Evolutionary conservation across 2,113 vertebrate species (phyloP), one percentile per base, ranked within the genome.

Genomic region (Spizaetus ornatus): DNA sequence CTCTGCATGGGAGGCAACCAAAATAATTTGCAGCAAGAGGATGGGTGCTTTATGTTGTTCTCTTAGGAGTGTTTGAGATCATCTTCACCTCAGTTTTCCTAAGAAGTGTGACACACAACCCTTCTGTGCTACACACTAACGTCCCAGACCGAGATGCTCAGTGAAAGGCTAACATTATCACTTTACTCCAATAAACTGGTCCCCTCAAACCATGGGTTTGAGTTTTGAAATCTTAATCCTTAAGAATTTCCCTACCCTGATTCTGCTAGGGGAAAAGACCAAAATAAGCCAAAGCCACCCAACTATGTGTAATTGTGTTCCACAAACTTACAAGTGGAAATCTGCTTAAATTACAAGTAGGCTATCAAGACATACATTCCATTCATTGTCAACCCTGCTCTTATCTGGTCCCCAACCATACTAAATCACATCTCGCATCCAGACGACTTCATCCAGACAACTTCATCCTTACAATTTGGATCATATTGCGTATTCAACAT

Each of bases 241-340:
- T 21, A 74, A 71, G 13, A 47, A 56, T 67, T 50, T 83, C 23
- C 23, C 32, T 81, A 45, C 16, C 3, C 40, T 55, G 5, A 38
- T 77, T 56, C 56, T 69, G 32, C 56, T 29, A 34, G 14, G 36
- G 27, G n/a, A 71, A 79, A 90, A 77, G n/a, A 58, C 21, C 34
- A 89, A 72, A 67, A 50, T 45, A 94, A 93, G 53, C 65, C 66
- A 91, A 91, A 97, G 86, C 61, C 86, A 96, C 52, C n/a, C 77
- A 77, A 48, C 62, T 29, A 47, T 5, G 8, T 14, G 38, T 11
- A 78, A 67, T 16, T 66, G 66, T 12, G 4, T 63, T 58, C n/a
- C 52, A 77, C 76, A 58, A 58, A 53, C 22, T 58, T 71, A 43
- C 4, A 88, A 31, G 29, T 27, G 10, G 19, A 34, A 85, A 88